phyloP scores from a whole-genome alignment of 2,888 invertebrate species.

The Thumatha senex region DNA sequence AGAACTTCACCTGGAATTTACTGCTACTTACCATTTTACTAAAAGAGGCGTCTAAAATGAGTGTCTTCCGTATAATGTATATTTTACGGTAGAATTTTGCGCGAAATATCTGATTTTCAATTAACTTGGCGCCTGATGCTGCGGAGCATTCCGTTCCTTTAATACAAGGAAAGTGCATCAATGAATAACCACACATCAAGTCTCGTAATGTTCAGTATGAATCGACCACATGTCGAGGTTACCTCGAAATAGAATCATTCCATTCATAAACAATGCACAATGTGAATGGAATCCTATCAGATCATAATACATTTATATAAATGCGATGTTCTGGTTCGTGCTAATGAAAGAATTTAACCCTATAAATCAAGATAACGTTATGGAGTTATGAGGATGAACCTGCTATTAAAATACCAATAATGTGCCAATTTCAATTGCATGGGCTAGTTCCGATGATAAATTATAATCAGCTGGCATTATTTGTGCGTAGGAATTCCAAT shows the following conservation, averaged over 20 bases:
- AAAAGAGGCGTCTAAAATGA: no score
- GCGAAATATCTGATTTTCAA: conserved; percentile 9
- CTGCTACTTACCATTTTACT: no score
- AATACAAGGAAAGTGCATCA: conserved; percentile 61
- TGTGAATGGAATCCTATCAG: conserved; percentile 65
- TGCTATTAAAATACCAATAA: conserved; percentile 73
- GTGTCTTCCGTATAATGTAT: no score
- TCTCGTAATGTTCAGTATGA: conserved; percentile 54
- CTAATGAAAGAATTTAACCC: conserved; percentile 54
- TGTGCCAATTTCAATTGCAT: conserved; percentile 69
- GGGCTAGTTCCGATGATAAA: conserved; percentile 54
- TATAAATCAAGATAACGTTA: conserved; percentile 74
- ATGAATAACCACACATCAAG: conserved; percentile 58
- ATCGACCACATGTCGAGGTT: conserved; percentile 61
- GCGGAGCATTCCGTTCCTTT: conserved; percentile 48
- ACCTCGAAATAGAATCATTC: conserved; percentile 64
- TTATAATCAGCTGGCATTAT: conserved; percentile 48
- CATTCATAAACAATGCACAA: conserved; percentile 73
- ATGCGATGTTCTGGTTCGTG: conserved; percentile 55
- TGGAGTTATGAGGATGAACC: conserved; percentile 69
- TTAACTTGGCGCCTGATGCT: conserved; percentile 40
- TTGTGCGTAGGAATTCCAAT: conserved; percentile 48
- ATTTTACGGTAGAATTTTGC: no score
- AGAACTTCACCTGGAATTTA: no score
- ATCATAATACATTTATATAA: conserved; percentile 50